A percentile compares a stretch with the other conserved stretches of the same genome.
Evolutionary conservation across 2,797 vertebrate genomes (phyloP).

Genomic region (Malurus splendens): DNA sequence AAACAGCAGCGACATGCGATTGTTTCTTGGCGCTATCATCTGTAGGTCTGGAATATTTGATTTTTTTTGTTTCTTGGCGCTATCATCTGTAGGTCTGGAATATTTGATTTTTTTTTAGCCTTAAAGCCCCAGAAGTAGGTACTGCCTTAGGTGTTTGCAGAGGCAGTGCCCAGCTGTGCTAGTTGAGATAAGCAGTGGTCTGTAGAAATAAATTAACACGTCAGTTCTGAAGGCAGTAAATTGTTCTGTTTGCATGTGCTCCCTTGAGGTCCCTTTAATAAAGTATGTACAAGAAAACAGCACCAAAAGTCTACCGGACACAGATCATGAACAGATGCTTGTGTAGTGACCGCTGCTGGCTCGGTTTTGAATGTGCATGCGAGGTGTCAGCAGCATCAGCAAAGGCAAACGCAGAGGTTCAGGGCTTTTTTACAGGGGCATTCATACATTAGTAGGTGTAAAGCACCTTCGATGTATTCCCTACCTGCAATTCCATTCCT

Average conservation of each 20-base stretch:
- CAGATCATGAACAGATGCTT: accelerated
- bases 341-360: not conserved
- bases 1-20: accelerated
- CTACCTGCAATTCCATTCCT: not conserved
- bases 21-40: not conserved
- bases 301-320: not conserved
- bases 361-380: not conserved
- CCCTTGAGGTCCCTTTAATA: not conserved
- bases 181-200: not conserved
- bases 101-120: not conserved
- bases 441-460: not conserved
- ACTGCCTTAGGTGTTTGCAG: too few relatives aligned
- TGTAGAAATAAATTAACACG: not conserved
- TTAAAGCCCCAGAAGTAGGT: not conserved
- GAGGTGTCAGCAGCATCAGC: not conserved
- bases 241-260: not conserved
- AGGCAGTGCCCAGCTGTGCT: not conserved
- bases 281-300: accelerated
- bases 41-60: not conserved
- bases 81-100: not conserved
- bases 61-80: not conserved
- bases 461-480: not conserved
- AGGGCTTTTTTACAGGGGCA: accelerated
- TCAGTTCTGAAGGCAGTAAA: not conserved
- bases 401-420: not conserved